Conservation (phyloP, 2,113 vertebrate genomes). For the Rutilus rutilus region DNA sequence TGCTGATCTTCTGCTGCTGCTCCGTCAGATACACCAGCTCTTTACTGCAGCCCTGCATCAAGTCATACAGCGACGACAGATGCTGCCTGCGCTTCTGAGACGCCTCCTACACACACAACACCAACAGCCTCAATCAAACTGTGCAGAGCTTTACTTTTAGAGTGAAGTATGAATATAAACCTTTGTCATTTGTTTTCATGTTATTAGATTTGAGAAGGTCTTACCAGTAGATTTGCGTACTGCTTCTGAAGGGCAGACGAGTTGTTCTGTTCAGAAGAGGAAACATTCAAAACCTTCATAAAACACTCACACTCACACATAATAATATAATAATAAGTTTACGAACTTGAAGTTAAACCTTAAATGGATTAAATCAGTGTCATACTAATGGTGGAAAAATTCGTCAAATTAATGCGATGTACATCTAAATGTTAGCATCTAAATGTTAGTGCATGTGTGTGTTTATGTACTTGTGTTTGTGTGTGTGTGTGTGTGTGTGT, state of each 20-base stretch:
- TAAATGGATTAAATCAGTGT: not conserved
- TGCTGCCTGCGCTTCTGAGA: slow-evolving; percentile 76
- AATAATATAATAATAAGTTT: not conserved
- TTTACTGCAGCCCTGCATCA: slow-evolving; percentile 89
- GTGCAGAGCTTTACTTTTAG: not conserved
- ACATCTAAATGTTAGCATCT: too few relatives aligned
- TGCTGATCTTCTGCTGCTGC: slow-evolving; percentile 84
- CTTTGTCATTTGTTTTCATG: not conserved
- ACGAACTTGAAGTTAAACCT: not conserved
- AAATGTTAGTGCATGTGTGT: not conserved
- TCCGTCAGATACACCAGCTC: slow-evolving; percentile 84
- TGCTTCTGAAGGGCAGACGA: slow-evolving; percentile 75
- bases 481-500: not conserved
- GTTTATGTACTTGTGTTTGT: too few relatives aligned
- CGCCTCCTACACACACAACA: slow-evolving; percentile 75
- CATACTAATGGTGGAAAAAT: not conserved
- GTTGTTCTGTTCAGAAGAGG: slow-evolving; percentile 68
- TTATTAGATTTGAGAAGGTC: slow-evolving; percentile 48
- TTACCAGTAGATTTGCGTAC: slow-evolving; percentile 84
- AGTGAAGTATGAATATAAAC: not conserved
- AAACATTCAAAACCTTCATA: too few relatives aligned
- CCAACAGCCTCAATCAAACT: not conserved
- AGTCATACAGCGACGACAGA: slow-evolving; percentile 88
- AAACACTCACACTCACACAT: not conserved
- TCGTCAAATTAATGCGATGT: too few relatives aligned